phyloP scores from a whole-genome alignment of 1,140 invertebrate species.

The Mizuhopecten yessoensis region DNA sequence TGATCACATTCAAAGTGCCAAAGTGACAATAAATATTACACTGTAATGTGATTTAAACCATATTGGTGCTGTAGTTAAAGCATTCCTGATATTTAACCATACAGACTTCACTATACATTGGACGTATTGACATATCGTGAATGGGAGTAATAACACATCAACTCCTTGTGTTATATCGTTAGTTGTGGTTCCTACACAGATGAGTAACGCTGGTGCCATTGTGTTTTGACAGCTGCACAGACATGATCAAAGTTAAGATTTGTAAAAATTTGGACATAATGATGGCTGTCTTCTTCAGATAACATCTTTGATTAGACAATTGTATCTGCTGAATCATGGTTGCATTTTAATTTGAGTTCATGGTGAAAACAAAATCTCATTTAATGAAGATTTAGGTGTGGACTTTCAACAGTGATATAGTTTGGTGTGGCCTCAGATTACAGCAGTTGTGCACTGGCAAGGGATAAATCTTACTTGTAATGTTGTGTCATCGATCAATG shows the following conservation, averaged over 20 bases:
- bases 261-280: neutral
- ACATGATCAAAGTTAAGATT: neutral
- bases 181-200: neutral
- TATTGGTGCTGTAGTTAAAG: neutral
- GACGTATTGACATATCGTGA: neutral
- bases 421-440: neutral
- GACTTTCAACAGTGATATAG: neutral
- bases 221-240: neutral
- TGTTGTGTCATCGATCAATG: slow-evolving; percentile 38
- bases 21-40: slow-evolving; percentile 10
- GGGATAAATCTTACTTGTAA: slow-evolving; percentile 25
- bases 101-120: neutral
- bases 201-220: neutral
- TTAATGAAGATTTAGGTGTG: no score
- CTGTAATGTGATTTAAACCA: neutral
- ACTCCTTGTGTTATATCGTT: no score
- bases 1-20: neutral
- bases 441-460: neutral
- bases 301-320: no score
- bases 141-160: neutral
- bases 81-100: neutral
- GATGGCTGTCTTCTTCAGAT: neutral
- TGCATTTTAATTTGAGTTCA: neutral
- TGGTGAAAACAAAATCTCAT: no score
- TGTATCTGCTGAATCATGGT: neutral